Evolutionary conservation across 2,888 invertebrate species (phyloP).

Genomic region (Empis livida): DNA sequence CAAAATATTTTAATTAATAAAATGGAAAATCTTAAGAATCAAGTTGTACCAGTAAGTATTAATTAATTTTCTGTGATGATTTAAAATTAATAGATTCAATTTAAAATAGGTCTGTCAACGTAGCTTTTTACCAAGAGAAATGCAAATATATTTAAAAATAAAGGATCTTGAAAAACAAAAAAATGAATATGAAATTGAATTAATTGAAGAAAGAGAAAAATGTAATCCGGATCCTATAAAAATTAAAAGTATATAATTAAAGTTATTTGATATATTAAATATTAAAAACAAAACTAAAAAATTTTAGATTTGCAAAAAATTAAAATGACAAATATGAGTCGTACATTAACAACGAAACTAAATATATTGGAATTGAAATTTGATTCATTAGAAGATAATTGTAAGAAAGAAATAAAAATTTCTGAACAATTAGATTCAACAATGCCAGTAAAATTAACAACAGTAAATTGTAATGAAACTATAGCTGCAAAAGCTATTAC

Average conservation of each 20-base stretch:
- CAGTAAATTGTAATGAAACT: constrained; percentile 23
- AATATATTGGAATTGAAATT: constrained; percentile 24
- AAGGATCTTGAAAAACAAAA: constrained; percentile 22
- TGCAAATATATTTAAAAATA: constrained; percentile 25
- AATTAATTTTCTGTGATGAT: background rate
- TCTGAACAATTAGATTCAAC: constrained; percentile 19
- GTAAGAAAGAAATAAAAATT: constrained; percentile 19
- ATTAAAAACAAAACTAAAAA: background rate
- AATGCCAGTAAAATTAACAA: constrained; percentile 26
- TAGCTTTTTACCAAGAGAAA: constrained; percentile 23
- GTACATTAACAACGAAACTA: constrained; percentile 18
- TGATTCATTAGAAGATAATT: constrained; percentile 16
- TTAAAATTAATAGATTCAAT: too few species aligned
- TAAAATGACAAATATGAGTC: constrained; percentile 20
- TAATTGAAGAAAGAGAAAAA: constrained; percentile 19
- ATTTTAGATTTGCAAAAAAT: constrained; percentile 25
- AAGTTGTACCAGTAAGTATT: constrained; percentile 21
- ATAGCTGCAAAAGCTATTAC: constrained; percentile 21
- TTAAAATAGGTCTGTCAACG: constrained; percentile 18
- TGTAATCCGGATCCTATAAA: constrained; percentile 23
- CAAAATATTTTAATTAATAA: constrained; percentile 28
- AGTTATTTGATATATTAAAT: background rate
- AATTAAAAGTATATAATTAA: constrained; percentile 23
- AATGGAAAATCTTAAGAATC: constrained; percentile 18
- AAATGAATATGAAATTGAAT: constrained; percentile 12